Evolutionary conservation across 1,140 invertebrate genomes (phyloP).

Genomic region (Lordiphosa stackelbergi): DNA sequence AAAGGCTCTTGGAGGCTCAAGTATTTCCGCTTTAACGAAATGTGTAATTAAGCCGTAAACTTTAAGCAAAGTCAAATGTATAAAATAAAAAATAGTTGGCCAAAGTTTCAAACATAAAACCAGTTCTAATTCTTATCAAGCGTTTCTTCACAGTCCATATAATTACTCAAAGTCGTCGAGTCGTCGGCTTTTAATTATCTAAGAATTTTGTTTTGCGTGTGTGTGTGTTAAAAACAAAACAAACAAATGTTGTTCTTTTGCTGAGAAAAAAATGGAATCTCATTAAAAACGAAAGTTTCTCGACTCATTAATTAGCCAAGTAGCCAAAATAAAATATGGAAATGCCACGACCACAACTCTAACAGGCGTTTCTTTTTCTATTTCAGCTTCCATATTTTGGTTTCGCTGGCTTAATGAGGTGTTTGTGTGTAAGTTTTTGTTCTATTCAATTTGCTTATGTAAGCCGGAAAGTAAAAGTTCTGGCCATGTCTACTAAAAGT

Average conservation of each 20-base stretch:
- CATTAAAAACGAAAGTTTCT: constrained; percentile 72
- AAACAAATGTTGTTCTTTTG: constrained; percentile 36
- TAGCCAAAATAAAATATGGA: constrained; percentile 18
- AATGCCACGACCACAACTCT: constrained; percentile 37
- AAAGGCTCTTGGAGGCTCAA: constrained; percentile 32
- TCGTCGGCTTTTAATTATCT: constrained; percentile 55
- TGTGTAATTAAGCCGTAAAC: constrained; percentile 59
- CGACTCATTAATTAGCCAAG: constrained; percentile 62
- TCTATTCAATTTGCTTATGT: too few species aligned
- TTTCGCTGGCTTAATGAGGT: constrained; percentile 23
- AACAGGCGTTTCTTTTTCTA: constrained; percentile 30
- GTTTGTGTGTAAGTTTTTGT: constrained; percentile 12
- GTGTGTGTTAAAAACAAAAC: constrained; percentile 22
- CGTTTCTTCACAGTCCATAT: constrained; percentile 60
- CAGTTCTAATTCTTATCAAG: constrained; percentile 73
- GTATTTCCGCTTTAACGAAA: constrained; percentile 57
- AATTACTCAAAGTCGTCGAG: constrained; percentile 56
- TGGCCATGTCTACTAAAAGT: constrained; percentile 6
- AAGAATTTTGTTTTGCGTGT: constrained; percentile 41
- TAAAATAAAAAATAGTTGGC: constrained; percentile 26
- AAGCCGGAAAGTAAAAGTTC: constrained; percentile 42
- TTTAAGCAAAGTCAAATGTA: constrained; percentile 52
- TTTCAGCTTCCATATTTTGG: constrained; percentile 15
- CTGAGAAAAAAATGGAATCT: constrained; percentile 37
- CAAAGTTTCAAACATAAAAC: constrained; percentile 31